Evolutionary conservation across 2,888 invertebrate genomes (phyloP).

Genomic region (Drosophila emarginata): DNA sequence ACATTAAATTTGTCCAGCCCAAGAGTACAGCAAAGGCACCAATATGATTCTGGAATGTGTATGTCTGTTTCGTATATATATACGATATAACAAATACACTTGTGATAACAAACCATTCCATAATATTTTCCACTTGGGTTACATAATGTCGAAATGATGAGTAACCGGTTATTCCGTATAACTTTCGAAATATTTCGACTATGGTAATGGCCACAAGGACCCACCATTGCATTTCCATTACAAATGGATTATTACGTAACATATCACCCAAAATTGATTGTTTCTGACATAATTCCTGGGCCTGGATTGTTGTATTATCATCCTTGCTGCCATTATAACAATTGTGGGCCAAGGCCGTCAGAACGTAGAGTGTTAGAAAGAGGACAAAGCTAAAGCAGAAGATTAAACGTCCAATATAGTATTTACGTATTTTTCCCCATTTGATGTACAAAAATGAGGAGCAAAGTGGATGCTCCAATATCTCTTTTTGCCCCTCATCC

Average conservation of each 20-base stretch:
- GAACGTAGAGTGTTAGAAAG: slow-evolving; percentile 90
- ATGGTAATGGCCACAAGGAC: slow-evolving; percentile 90
- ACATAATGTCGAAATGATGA: slow-evolving; percentile 91
- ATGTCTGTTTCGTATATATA: slow-evolving; percentile 89
- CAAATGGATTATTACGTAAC: slow-evolving; percentile 88
- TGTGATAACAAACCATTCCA: slow-evolving; percentile 93
- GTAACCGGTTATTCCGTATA: slow-evolving; percentile 92
- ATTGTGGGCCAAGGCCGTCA: slow-evolving; percentile 92
- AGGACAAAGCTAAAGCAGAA: slow-evolving; percentile 91
- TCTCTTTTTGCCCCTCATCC: slow-evolving; percentile 94
- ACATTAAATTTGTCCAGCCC: slow-evolving; percentile 95
- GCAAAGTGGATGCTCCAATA: slow-evolving; percentile 92
- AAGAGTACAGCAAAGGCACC: slow-evolving; percentile 93
- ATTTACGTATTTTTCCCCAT: slow-evolving; percentile 95
- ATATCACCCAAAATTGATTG: slow-evolving; percentile 90
- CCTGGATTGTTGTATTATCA: slow-evolving; percentile 88
- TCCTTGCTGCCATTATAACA: slow-evolving; percentile 92
- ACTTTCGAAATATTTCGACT: slow-evolving; percentile 90
- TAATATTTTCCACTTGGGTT: slow-evolving; percentile 91
- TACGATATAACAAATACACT: slow-evolving; percentile 93
- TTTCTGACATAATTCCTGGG: slow-evolving; percentile 89
- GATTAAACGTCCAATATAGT: slow-evolving; percentile 90
- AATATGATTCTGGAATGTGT: slow-evolving; percentile 93
- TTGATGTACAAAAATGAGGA: slow-evolving; percentile 94
- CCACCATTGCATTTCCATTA: slow-evolving; percentile 93